A percentile compares a stretch with the other conserved stretches of the same genome.
These are phyloP conservation scores for Halcyon malimbica DNA, from an alignment of 2,113 vertebrate genomes.

Conservation along the genomic window DNA sequence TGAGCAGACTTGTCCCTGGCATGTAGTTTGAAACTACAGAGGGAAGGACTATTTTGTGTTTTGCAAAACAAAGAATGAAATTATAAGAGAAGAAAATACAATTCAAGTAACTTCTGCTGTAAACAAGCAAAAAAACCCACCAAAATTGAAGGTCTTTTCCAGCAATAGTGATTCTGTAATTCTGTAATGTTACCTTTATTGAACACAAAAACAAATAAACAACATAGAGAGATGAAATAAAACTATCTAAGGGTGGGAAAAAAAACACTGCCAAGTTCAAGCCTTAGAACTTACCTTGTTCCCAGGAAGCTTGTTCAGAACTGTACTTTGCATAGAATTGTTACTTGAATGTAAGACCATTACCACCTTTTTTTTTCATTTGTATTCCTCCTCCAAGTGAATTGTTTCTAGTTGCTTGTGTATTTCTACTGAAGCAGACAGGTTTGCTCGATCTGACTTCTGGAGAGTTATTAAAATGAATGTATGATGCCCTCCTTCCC, in stretches of 20 bases:
- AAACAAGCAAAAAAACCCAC: accelerated
- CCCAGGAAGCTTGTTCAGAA: neutral
- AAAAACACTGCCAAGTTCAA: neutral
- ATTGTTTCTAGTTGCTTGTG: neutral
- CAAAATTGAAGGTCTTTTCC: too few species aligned
- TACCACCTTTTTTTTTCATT: neutral
- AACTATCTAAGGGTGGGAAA: neutral
- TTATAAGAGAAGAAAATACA: neutral
- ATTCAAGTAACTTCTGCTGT: neutral
- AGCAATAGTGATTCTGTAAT: too few species aligned
- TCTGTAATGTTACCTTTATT: neutral
- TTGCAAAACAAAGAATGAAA: neutral
- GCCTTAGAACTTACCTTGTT: neutral
- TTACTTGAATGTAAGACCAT: neutral
- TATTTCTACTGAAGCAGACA: neutral
- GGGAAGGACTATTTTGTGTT: neutral
- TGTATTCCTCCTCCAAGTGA: neutral
- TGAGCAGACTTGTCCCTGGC: neutral
- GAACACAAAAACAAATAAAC: neutral
- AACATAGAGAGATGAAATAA: neutral
- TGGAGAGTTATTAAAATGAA: neutral
- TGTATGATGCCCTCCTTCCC: neutral
- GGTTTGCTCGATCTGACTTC: neutral
- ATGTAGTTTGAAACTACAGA: neutral
- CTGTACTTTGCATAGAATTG: neutral